Base-by-base conservation (phyloP, 2,888 invertebrate species). In the Notocelia uddmanniana region DNA sequence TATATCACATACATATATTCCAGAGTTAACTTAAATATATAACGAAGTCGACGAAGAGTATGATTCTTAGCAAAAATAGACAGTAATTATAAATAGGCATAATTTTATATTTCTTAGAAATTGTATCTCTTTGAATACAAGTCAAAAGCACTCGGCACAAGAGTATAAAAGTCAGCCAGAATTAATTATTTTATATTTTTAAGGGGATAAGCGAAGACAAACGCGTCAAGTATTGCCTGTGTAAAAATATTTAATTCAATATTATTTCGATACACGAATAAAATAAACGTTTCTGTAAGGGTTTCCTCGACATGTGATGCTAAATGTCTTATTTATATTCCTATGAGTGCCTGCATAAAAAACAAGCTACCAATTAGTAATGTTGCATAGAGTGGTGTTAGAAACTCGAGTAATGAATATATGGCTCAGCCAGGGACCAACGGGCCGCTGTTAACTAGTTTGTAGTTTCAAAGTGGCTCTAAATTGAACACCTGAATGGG, bases 401-500 rank as follows among this genome's bases (percentile, higher is more conserved):
- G 81, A 83, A 84, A 81, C 80, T 77, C 79, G 78, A 76, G 80
- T 80, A 76, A 71, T 74, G 70, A 75, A 73, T 78, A 79, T 75
- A 81, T 76, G 81, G 75, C 83, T 81, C 89, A 87, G 85, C 85
- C 86, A 79, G 76, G 76, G 77, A 75, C 75, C 73, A 74, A 75
- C 77, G 77, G 76, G 77, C 78, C 82, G 85, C 86, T 85, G 85
- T 83, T 86, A 89, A 88, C 89, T 88, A 87, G 88, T 89, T 88
- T 84, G 86, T 85, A 89, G 87, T 90, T 88, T 80, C 85, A 86
- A 89, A 89, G 87, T 87, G 85, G 78, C 84, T 84, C 79, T 85
- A 86, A 87, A 88, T 84, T 86, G 84, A 85, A 85, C 87, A 89
- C 89, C 89, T 89, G 86, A 85, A 88, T 81, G 80, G 84, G 80